Base-by-base conservation (phyloP, 2,888 invertebrate genomes). In the Camptogramma bilineatum region DNA sequence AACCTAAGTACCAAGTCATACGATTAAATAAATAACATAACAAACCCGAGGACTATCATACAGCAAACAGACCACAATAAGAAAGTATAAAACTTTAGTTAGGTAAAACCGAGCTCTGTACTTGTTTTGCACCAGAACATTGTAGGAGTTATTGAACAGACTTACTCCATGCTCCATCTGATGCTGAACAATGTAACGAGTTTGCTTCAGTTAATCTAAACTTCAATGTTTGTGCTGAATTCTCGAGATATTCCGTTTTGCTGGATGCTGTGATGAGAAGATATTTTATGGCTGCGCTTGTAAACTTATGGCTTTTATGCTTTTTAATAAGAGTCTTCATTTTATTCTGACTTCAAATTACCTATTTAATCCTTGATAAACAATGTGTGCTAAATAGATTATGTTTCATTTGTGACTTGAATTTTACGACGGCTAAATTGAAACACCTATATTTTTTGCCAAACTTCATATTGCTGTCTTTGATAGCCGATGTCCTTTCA, bases 101-200 rank as follows among this genome's bases (percentile, higher is more conserved):
- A 39, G 9, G 39, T 39, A 39, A 39, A 39, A 1, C 39, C 39
- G 2, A 39, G 39, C 44, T 13, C 13, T 13, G 44, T 44, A 44
- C 44, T 44, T 16, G 44, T 44, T 44, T 17, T 16, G n/a, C 16
- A 42, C 1, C 44, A 17, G 17, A 17, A 44, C 44, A 17, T 44
- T 44, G 44, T 44, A 39, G 28, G 7, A 52, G 52, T 52, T 52
- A 52, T 52, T 52, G 31, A 34, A 17, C 52, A 52, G 28, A 50
- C n/a, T n/a, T n/a, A n/a, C 50, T 50, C 16, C 44, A 17, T 19
- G 19, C 19, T 48, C 50, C 50, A 50, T 50, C 50, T 50, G 50
- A 50, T 24, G 34, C 52, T 52, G 52, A 34, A 52, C 52, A 52
- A 52, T 31, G 52, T 16, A 16, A 52, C 16, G 17, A 44, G 34